Evolutionary conservation across 1,140 invertebrate species (phyloP).

Genomic region (Drosophila pallidifrons): DNA sequence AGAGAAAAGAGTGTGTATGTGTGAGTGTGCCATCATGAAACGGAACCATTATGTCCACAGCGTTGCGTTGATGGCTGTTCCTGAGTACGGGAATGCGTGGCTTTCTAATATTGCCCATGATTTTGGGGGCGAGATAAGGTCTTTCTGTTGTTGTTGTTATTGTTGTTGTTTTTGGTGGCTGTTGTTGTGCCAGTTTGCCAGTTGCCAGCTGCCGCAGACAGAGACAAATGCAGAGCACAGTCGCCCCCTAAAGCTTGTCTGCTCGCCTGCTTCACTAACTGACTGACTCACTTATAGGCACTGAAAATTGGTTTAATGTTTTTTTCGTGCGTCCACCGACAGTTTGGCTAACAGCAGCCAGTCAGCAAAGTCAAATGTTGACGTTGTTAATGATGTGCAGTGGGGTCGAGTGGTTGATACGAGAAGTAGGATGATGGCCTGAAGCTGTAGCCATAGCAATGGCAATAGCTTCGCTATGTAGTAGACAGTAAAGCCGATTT

Average conservation of each 20-base stretch:
- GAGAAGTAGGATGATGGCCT: background rate
- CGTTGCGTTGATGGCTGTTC: constrained; percentile 36
- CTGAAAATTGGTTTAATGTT: constrained; percentile 79
- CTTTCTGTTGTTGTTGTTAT: constrained; percentile 14
- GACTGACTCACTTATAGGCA: constrained; percentile 56
- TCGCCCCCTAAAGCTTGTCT: background rate
- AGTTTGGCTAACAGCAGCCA: constrained; percentile 63
- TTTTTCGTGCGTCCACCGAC: constrained; percentile 61
- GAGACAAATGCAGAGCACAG: constrained; percentile 69
- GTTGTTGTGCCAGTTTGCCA: constrained; percentile 6
- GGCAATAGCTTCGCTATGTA: constrained; percentile 20
- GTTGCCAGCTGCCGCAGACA: constrained; percentile 68
- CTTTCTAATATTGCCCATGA: constrained; percentile 55
- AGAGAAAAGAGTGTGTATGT: background rate
- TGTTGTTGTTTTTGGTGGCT: constrained; percentile 13
- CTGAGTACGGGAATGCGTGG: constrained; percentile 23
- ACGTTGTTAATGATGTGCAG: constrained; percentile 78
- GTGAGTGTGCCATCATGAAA: constrained; percentile 11
- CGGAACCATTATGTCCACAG: constrained; percentile 48
- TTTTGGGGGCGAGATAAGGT: constrained; percentile 43
- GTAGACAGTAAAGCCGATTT: constrained; percentile 68
- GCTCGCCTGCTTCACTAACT: background rate
- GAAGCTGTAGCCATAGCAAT: constrained; percentile 10
- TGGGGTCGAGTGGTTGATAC: constrained; percentile 19
- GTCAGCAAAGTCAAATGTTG: constrained; percentile 80